Conservation (phyloP, 64 coral and sea anemone genomes). For the Exaiptasia diaphana region DNA sequence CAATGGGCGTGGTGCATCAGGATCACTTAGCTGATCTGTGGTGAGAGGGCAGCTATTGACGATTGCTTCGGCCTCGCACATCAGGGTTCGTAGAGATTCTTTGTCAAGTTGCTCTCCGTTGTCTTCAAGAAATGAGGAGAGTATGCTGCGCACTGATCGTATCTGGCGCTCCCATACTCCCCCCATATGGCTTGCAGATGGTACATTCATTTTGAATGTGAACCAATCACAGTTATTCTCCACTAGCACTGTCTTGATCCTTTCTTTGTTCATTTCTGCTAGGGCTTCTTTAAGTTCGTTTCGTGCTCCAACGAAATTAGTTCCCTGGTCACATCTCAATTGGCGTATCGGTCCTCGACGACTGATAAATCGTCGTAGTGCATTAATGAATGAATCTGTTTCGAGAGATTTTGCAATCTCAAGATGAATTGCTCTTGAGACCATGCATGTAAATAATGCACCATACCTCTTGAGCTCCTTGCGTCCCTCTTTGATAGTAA, state of each 20-base stretch:
- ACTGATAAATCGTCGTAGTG: neutral
- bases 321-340: neutral
- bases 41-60: slow-evolving; percentile 20
- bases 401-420: neutral
- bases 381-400: neutral
- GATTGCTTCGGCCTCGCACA: neutral
- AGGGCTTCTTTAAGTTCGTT: neutral
- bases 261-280: neutral
- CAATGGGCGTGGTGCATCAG: neutral
- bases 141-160: neutral
- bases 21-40: neutral
- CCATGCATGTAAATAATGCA: neutral
- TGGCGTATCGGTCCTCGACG: slow-evolving; percentile 5
- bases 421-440: slow-evolving; percentile 9
- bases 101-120: neutral
- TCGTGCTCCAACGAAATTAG: slow-evolving; percentile 11
- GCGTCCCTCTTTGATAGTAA: neutral
- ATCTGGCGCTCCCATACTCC: neutral
- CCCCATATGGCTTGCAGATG: neutral
- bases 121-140: neutral
- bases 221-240: slow-evolving; percentile 27
- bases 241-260: neutral
- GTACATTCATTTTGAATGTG: slow-evolving; percentile 19
- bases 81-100: neutral
- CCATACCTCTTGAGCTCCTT: neutral